These are phyloP conservation scores for Catharus bicknelli DNA, from an alignment of 2,113 vertebrate genomes.

Conservation along the genomic window DNA sequence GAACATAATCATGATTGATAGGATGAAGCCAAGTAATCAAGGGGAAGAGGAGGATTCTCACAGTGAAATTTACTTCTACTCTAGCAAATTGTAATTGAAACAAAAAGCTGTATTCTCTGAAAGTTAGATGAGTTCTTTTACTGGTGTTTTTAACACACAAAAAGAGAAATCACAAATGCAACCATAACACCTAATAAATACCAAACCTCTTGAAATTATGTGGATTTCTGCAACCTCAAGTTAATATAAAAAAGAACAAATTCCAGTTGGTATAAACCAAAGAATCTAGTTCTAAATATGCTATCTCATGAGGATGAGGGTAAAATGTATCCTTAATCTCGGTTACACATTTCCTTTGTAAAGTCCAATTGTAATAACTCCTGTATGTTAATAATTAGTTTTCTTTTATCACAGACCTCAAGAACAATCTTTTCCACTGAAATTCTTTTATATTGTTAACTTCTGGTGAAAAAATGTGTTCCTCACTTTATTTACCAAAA, in stretches of 20 bases:
- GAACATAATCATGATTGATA: constrained; percentile 37
- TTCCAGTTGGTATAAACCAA: neutral
- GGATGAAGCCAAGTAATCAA: constrained; percentile 3
- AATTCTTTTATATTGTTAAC: neutral
- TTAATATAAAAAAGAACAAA: neutral
- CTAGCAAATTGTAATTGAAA: neutral
- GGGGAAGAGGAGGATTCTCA: neutral
- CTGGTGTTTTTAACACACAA: neutral
- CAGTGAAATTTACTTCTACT: neutral
- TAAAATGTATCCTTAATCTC: neutral
- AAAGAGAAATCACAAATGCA: neutral
- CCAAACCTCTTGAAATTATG: neutral
- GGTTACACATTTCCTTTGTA: neutral
- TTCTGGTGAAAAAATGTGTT: neutral
- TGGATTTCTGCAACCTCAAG: neutral
- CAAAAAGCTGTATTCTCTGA: neutral
- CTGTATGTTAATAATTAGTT: neutral
- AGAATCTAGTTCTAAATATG: neutral
- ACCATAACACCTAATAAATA: neutral
- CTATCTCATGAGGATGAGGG: neutral
- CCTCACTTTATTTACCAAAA: neutral
- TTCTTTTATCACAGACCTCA: neutral
- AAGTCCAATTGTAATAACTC: neutral
- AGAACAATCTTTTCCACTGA: neutral
- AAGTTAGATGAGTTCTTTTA: neutral